Base-by-base conservation (phyloP, 2,113 vertebrate species). In the Scopus umbretta region DNA sequence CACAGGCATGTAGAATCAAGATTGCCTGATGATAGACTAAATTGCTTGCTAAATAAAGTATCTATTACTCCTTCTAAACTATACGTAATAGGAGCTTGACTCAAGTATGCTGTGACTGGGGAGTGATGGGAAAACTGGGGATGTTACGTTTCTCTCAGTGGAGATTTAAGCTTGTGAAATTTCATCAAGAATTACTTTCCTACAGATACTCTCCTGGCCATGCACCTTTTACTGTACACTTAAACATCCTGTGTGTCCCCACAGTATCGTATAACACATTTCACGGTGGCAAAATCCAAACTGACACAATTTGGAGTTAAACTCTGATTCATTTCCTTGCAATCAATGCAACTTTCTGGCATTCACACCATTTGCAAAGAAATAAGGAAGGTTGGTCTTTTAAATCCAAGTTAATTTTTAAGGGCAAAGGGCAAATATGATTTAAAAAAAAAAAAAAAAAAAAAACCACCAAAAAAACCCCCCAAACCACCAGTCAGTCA, bases 241-340 rank as follows among this genome's bases (percentile, higher is more conserved):
- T 21, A 58, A 84, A 62, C 16, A n/a, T 19, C 40, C 34, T 29
- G 26, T 40, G 27, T 38, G 38, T 59, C 75, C 86, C 63, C 38
- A 53, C 38, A 53, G 52, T 11, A 56, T 5, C 29, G 34, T 22
- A 8, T 16, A 49, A 52, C 23, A 19, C 29, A 38, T 56, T 85
- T 68, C 47, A 61, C 3, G 10, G 21, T 47, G 49, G 66, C 50
- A 78, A 76, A 78, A 91, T 49, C 13, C 80, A 93, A 67, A 16
- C 26, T 76, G 72, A 93, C 30, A 26, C 34, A 85, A 38, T 13
- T 27, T 40, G 43, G 79, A 82, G 34, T n/a, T 93, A 78, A 91
- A 8, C 27, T 68, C 53, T 87, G 84, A 97, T 88, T 96, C 16
- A 92, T 80, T 94, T 96, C 83, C 81, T 92, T 90, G 53, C 74